These are phyloP conservation scores for Brachionus rotundiformis DNA, from an alignment of 1,140 invertebrate genomes.

Conservation along the genomic window DNA sequence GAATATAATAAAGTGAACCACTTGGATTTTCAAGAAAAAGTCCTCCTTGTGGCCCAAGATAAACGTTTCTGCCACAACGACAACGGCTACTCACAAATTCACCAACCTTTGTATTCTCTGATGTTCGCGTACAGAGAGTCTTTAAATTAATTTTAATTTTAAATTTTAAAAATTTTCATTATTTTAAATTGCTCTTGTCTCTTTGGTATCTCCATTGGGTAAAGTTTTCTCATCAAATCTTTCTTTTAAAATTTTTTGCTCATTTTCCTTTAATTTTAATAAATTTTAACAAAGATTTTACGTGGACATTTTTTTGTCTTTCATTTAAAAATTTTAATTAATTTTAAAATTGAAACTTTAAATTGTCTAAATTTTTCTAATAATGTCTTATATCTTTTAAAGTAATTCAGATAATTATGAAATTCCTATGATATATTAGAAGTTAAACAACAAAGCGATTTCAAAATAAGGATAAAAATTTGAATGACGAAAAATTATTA, in stretches of 20 bases:
- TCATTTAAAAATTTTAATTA: too few species aligned
- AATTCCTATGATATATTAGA: not conserved
- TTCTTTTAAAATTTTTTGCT: not conserved
- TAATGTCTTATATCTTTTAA: not conserved
- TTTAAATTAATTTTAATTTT: conserved; percentile 2
- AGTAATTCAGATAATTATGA: not conserved
- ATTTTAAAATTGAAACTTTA: too few species aligned
- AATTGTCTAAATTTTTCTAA: too few species aligned
- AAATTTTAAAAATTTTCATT: not conserved
- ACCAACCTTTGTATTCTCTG: not conserved
- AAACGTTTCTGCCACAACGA: not conserved
- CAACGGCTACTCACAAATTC: not conserved
- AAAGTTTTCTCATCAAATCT: not conserved
- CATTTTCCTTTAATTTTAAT: not conserved
- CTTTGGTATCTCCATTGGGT: not conserved
- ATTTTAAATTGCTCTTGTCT: not conserved
- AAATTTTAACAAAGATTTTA: too few species aligned
- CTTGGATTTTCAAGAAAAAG: conserved; percentile 14
- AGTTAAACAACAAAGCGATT: not conserved
- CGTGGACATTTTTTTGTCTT: too few species aligned
- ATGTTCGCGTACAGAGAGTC: not conserved
- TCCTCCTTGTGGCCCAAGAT: not conserved
- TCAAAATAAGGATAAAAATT: not conserved
- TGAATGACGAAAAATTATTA: not conserved
- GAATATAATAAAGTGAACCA: conserved; percentile 2